phyloP scores from a whole-genome alignment of 1,140 invertebrate genomes.

The Papilio machaon region DNA sequence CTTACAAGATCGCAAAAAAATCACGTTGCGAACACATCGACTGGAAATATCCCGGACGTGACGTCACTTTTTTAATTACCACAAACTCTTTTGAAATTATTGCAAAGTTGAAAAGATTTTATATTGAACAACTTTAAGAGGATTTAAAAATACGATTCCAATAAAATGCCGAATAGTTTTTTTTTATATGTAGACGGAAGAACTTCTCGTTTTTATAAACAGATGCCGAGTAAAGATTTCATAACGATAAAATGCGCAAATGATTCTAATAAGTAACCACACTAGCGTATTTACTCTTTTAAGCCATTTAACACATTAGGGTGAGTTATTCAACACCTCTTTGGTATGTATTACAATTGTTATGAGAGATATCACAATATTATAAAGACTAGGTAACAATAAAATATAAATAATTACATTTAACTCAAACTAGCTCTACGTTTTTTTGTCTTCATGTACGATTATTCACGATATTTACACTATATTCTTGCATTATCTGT shows the following conservation, averaged over 20 bases:
- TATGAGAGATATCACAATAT: background rate
- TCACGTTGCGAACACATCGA: background rate
- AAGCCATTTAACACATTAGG: background rate
- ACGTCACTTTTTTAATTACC: constrained; percentile 11
- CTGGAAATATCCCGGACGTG: constrained; percentile 13
- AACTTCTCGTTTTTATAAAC: background rate
- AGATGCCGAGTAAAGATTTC: background rate
- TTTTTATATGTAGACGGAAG: background rate
- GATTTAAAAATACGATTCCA: background rate
- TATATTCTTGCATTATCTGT: background rate
- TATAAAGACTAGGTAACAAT: background rate
- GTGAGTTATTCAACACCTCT: background rate
- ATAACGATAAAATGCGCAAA: background rate
- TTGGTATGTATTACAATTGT: too few relatives aligned
- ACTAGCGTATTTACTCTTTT: background rate
- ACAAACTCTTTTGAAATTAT: background rate
- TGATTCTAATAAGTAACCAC: background rate
- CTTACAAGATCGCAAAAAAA: constrained; percentile 25
- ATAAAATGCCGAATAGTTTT: too few relatives aligned
- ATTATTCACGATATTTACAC: too few relatives aligned
- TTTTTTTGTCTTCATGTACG: too few relatives aligned
- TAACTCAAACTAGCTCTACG: too few relatives aligned
- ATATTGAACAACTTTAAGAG: background rate
- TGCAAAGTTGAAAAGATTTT: background rate
- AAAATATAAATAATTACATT: background rate